phyloP scores from a whole-genome alignment of 2,888 invertebrate genomes.

The Troilus luridus region DNA sequence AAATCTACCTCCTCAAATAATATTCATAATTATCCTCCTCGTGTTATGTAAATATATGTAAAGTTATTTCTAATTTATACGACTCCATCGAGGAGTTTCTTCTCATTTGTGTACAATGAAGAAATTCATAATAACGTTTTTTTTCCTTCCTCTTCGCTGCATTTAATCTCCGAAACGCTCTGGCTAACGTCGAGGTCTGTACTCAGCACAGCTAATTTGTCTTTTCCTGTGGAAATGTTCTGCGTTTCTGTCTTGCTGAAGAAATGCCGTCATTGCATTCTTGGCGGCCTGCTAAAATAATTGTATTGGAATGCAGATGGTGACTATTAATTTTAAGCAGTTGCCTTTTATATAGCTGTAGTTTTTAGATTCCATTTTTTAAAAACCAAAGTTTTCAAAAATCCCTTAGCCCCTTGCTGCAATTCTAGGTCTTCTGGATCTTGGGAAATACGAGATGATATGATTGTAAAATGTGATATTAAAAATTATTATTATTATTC shows the following conservation, averaged over 20 bases:
- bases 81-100: background rate
- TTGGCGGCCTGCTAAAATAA: no score
- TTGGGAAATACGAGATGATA: no score
- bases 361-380: no score
- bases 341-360: no score
- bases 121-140: constrained; percentile 10
- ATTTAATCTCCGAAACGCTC: background rate
- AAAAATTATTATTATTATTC: no score
- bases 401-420: no score
- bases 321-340: no score
- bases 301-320: no score
- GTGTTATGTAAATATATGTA: constrained; percentile 31
- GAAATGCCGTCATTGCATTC: background rate
- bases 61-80: constrained; percentile 42
- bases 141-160: constrained; percentile 3
- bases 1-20: background rate
- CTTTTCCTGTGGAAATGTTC: constrained; percentile 26
- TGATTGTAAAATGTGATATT: no score
- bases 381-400: no score
- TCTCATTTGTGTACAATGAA: constrained; percentile 48
- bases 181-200: background rate
- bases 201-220: background rate
- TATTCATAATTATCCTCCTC: background rate
- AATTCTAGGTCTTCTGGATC: no score
- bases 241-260: background rate